Base-by-base conservation (phyloP, 2,888 invertebrate genomes). In the Leptopilina drosophilae region DNA sequence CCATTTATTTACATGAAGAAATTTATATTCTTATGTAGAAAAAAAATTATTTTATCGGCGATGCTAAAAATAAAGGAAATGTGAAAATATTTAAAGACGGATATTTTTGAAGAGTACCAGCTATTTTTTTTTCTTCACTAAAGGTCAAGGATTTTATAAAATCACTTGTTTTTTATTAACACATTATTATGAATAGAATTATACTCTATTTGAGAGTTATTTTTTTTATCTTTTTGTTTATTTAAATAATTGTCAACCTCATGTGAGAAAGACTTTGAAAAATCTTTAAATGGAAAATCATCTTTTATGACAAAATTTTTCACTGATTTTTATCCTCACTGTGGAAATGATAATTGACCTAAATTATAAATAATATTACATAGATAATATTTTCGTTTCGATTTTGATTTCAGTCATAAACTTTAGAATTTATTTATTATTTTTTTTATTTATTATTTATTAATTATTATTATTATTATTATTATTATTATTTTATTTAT, bases 101-200 rank as follows among this genome's bases (percentile, higher is more conserved):
- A 53, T 26, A 69, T 69, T 53, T 53, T 69, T 26, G 26, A 20
- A 66, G 65, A 66, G n/a, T 42, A 40, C 40, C 11, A 49, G 49
- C 11, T 49, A 49, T 69, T 46, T 69, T 20, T 20, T 49, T 69
- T 49, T 46, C 20, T 67, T 49, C 9, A 42, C 6, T 49, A 53
- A 69, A 53, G 49, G 26, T 53, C 67, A 69, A 69, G 67, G 49
- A 20, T 69, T 26, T 26, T 46, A 11, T 14, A 49, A 49, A 49
- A 5, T 49, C 8, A 20, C 20, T 20, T 7, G 7, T 26, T 49
- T 2, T 69, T 69, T 20, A 67, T 69, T 69, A n/a, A 67, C 20
- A 15, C 20, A 15, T 49, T 26, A 12, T 67, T 69, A 11, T 69
- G 20, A 26, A 69, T 20, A 26, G 49, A 49, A 49, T 20, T 49